These are phyloP conservation scores for Petrocephalus schoutedeni DNA, from an alignment of 2,797 vertebrate genomes.

Conservation along the genomic window DNA sequence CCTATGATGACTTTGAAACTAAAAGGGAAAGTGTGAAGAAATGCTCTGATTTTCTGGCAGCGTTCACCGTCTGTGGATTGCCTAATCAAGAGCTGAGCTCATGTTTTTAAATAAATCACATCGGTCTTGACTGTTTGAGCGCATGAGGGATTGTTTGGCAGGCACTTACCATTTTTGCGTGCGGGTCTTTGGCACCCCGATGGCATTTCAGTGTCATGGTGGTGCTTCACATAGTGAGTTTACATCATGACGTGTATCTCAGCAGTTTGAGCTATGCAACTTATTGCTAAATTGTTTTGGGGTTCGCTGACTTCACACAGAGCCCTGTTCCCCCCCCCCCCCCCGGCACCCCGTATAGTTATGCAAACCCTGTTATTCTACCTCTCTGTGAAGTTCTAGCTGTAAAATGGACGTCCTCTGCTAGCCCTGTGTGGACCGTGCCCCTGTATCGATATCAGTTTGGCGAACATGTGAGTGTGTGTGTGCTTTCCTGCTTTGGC, in stretches of 20 bases:
- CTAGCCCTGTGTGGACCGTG: neutral
- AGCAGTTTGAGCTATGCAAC: neutral
- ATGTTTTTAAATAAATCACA: neutral
- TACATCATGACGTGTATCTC: neutral
- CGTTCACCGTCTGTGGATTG: neutral
- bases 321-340: too few relatives aligned
- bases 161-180: neutral
- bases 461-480: neutral
- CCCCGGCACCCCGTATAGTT: neutral
- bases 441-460: neutral
- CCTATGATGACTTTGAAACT: neutral
- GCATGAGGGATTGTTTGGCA: neutral
- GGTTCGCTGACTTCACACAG: neutral
- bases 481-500: neutral
- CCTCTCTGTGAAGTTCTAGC: neutral
- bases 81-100: conserved; percentile 22
- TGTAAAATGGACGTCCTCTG: neutral
- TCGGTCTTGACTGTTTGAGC: neutral
- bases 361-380: neutral
- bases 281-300: neutral
- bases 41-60: neutral
- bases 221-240: neutral
- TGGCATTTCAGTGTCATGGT: neutral
- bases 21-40: neutral
- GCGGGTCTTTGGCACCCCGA: too few relatives aligned